Conservation (phyloP, 2,797 vertebrate genomes). For the Sebastes hubbsi region DNA sequence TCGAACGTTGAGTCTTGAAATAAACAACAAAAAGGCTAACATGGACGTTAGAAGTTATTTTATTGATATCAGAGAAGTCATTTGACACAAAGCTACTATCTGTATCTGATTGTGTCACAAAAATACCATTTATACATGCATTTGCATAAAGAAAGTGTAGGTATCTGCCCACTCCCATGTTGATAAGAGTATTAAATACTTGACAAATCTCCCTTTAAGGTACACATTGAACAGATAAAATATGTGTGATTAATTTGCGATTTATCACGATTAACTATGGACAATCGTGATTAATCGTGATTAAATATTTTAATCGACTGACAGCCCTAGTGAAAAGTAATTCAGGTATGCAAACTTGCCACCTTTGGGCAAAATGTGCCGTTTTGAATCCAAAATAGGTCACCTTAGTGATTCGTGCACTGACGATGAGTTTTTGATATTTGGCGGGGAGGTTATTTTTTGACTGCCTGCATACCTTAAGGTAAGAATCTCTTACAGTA, state of each 20-base stretch:
- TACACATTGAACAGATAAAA: no score
- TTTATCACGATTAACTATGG: no score
- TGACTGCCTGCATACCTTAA: background rate
- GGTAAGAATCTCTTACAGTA: background rate
- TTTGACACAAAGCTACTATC: background rate
- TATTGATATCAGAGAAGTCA: background rate
- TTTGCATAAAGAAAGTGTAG: no score
- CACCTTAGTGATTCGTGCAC: background rate
- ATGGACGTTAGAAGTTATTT: background rate
- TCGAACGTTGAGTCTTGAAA: background rate
- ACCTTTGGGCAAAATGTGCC: background rate
- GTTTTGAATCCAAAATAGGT: background rate
- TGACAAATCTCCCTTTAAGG: no score
- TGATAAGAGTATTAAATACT: no score
- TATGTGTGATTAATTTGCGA: no score
- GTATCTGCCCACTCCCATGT: no score
- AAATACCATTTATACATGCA: background rate
- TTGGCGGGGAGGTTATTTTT: background rate
- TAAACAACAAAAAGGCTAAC: no score
- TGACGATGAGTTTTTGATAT: background rate
- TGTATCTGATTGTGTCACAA: background rate
- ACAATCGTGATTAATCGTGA: no score
- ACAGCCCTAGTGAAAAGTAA: no score
- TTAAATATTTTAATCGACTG: no score
- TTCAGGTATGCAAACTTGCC: background rate